Percentiles rank a stretch among this genome's conserved stretches.
These are phyloP conservation scores for Scalopus aquaticus DNA, from an alignment of 2,113 vertebrate species.

Conservation along the genomic window DNA sequence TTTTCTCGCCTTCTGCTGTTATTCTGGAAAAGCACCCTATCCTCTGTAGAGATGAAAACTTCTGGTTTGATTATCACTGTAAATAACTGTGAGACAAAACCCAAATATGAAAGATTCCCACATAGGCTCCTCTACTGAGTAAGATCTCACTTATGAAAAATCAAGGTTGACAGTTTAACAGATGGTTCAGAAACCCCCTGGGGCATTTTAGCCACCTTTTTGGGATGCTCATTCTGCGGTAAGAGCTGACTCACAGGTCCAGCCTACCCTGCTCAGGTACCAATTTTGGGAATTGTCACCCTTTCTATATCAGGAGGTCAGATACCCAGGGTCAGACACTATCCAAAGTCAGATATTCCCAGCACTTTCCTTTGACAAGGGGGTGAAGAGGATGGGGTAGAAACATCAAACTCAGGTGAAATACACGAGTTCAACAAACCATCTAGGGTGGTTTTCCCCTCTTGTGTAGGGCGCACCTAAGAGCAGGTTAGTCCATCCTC, in stretches of 20 bases:
- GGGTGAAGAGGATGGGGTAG: too few species aligned
- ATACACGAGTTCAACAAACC: neutral
- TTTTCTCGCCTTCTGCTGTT: neutral
- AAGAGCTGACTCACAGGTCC: neutral
- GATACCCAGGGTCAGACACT: neutral
- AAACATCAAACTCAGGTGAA: neutral
- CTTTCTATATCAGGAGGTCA: neutral
- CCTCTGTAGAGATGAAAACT: neutral
- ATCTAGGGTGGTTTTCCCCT: too few species aligned
- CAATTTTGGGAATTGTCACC: neutral
- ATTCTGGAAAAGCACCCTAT: constrained; percentile 10
- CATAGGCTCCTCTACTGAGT: neutral
- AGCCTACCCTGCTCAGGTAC: neutral
- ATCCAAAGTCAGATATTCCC: neutral
- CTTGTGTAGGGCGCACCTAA: neutral
- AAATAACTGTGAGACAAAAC: constrained; percentile 45
- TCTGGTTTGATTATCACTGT: constrained; percentile 31
- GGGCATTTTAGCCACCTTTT: neutral
- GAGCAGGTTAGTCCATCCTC: neutral
- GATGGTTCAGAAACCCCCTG: constrained; percentile 42
- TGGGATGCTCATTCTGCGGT: neutral
- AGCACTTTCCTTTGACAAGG: neutral
- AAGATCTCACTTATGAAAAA: constrained; percentile 46
- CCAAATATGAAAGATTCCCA: constrained; percentile 15
- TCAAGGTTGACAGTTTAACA: neutral